Conservation (phyloP, 2,797 vertebrate species). For the Echeneis naucrates region DNA sequence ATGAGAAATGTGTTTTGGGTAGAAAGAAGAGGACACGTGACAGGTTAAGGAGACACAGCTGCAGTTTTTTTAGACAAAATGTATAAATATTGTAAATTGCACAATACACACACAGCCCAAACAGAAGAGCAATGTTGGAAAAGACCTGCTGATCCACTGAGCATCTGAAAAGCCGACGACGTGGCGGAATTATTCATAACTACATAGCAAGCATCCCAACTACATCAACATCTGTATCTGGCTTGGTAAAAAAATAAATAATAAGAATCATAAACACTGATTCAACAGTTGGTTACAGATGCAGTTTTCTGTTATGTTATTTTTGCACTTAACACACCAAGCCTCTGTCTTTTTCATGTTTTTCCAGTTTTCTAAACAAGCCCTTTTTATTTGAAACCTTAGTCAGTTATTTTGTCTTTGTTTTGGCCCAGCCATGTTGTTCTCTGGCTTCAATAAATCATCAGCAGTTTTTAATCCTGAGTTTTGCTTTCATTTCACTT, state of each 20-base stretch:
- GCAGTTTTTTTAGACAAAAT: too few species aligned
- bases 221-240: background rate
- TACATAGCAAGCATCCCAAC: background rate
- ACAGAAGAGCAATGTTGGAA: background rate
- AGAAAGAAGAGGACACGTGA: background rate
- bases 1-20: background rate
- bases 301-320: background rate
- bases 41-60: background rate
- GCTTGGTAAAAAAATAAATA: background rate
- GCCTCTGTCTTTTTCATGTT: background rate
- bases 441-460: constrained; percentile 12
- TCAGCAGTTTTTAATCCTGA: background rate
- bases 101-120: too few species aligned
- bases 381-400: background rate
- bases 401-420: constrained; percentile 2
- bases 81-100: too few species aligned
- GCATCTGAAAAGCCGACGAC: background rate
- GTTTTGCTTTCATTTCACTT: background rate
- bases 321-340: background rate
- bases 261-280: background rate
- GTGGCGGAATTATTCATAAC: background rate
- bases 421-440: background rate
- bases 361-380: background rate
- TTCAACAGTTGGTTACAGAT: background rate
- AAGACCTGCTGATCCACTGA: background rate